These are phyloP conservation scores for Galendromus occidentalis DNA, from an alignment of 1,140 invertebrate species.

Conservation along the genomic window DNA sequence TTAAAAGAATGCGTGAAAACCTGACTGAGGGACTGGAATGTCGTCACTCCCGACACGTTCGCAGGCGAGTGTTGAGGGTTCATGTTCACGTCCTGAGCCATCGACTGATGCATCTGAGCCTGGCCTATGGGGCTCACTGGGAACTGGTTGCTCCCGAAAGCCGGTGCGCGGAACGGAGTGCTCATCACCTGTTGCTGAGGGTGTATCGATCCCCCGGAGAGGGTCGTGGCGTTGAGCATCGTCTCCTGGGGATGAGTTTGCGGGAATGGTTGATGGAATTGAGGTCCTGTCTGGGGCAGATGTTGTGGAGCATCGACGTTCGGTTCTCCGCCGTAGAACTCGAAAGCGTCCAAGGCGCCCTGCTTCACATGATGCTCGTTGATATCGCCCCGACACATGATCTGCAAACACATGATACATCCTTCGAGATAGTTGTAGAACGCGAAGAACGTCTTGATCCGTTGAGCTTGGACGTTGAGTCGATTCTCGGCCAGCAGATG, in stretches of 20 bases:
- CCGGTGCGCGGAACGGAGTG: background rate
- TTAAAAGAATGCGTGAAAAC: conserved; percentile 11
- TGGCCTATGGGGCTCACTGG: background rate
- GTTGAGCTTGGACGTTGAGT: conserved; percentile 53
- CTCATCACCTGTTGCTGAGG: background rate
- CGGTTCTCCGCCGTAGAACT: conserved; percentile 66
- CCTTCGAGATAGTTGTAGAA: conserved; percentile 36
- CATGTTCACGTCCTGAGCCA: background rate
- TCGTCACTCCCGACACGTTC: background rate
- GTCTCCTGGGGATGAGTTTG: background rate
- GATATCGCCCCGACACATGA: conserved; percentile 8
- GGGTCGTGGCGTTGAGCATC: background rate
- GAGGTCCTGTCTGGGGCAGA: background rate
- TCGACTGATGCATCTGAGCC: background rate
- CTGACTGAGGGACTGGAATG: background rate
- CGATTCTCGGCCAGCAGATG: conserved; percentile 55
- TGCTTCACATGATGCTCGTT: conserved; percentile 37
- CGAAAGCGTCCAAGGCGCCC: conserved; percentile 75
- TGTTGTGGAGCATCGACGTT: conserved; percentile 18
- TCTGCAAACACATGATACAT: conserved; percentile 1
- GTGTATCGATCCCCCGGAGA: background rate
- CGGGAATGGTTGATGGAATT: background rate
- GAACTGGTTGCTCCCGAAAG: background rate
- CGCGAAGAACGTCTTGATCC: conserved; percentile 63
- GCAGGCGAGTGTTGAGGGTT: background rate